Percentiles rank a stretch among this genome's conserved stretches.
Evolutionary conservation across 2,888 invertebrate species (phyloP).

Genomic region (Ischnus inquisitorius): DNA sequence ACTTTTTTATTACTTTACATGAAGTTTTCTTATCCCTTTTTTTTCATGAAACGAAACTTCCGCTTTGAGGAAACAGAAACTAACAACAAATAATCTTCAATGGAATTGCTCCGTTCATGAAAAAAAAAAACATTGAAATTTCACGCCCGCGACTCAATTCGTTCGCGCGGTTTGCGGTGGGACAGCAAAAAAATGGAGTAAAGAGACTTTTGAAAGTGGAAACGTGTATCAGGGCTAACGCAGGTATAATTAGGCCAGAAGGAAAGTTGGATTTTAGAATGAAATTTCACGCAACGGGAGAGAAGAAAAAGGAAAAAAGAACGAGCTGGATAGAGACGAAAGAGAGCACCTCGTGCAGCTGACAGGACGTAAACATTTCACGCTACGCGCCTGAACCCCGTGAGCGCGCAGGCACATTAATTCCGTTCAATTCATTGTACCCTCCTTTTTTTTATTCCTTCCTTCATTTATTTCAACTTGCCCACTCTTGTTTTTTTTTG

Average conservation of each 20-base stretch:
- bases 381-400: constrained; percentile 41
- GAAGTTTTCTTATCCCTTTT: too few relatives aligned
- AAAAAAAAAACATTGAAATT: not conserved
- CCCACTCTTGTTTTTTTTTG: constrained; percentile 23
- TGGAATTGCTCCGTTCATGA: not conserved
- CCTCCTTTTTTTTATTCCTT: constrained; percentile 19
- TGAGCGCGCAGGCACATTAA: constrained; percentile 39
- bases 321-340: constrained; percentile 5
- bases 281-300: constrained; percentile 43
- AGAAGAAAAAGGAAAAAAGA: constrained; percentile 28
- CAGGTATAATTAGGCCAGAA: constrained; percentile 20
- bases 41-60: too few relatives aligned
- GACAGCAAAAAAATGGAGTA: not conserved
- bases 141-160: not conserved
- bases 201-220: constrained; percentile 25
- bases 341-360: constrained; percentile 46
- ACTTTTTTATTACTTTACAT: too few relatives aligned
- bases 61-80: too few relatives aligned
- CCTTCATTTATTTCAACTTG: constrained; percentile 9
- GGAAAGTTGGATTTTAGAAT: constrained; percentile 39
- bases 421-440: constrained; percentile 52
- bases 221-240: not conserved
- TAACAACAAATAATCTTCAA: not conserved
- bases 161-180: not conserved
- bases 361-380: constrained; percentile 67